A percentile compares a stretch with the other conserved stretches of the same genome.
Evolutionary conservation across 35 echinoderm and acorn worm species (phyloP).

Genomic region (Ptychodera flava): DNA sequence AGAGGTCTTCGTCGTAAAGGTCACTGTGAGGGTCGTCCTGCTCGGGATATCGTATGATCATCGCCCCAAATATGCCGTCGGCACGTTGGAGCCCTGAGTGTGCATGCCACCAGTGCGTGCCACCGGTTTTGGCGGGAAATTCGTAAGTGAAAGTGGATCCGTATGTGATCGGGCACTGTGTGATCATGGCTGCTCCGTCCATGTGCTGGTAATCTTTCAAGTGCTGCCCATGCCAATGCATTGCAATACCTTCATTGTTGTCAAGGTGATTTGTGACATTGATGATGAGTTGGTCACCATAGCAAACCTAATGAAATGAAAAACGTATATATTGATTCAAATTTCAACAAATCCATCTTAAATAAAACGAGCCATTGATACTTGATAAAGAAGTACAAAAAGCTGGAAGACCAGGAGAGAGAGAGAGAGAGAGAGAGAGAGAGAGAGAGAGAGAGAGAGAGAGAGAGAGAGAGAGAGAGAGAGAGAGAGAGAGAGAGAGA

Average conservation of each 20-base stretch:
- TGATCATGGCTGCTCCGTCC: constrained; percentile 65
- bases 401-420: too few species aligned
- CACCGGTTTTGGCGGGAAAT: constrained; percentile 47
- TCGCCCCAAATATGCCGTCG: constrained; percentile 49
- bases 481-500: too few species aligned
- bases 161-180: constrained; percentile 68
- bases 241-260: constrained; percentile 50
- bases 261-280: constrained; percentile 55
- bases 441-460: too few species aligned
- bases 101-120: constrained; percentile 85
- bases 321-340: too few species aligned
- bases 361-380: too few species aligned
- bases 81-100: constrained; percentile 44
- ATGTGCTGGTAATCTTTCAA: constrained; percentile 45
- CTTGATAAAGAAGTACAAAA: too few species aligned
- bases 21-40: constrained; percentile 28
- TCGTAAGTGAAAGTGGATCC: constrained; percentile 37
- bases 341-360: too few species aligned
- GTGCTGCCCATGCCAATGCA: constrained; percentile 88
- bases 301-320: constrained; percentile 64
- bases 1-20: constrained; percentile 62
- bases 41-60: constrained; percentile 34
- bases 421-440: too few species aligned
- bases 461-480: too few species aligned
- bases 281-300: constrained; percentile 62